Evolutionary conservation across 2,797 vertebrate genomes (phyloP).

Genomic region (Simalia tracyae): DNA sequence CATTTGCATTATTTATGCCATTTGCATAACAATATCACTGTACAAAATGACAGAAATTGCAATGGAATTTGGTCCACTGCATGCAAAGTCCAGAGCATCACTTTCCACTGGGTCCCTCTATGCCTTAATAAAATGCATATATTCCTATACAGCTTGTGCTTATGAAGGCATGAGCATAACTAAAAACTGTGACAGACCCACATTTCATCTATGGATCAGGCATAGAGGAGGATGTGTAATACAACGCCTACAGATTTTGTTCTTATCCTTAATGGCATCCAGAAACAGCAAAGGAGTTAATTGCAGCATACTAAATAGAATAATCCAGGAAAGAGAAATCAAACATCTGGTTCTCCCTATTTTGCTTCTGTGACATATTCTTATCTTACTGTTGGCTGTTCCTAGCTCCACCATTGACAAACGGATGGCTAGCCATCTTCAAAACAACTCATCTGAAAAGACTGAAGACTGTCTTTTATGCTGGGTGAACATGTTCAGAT

Average conservation of each 20-base stretch:
- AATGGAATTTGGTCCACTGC: neutral
- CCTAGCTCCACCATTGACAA: neutral
- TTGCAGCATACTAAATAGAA: neutral
- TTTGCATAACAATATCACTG: neutral
- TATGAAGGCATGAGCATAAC: neutral
- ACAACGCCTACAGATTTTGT: slow-evolving; percentile 24
- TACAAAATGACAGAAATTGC: neutral
- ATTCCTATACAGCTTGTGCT: neutral
- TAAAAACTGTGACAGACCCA: slow-evolving; percentile 10
- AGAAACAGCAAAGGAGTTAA: slow-evolving; percentile 13
- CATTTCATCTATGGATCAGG: slow-evolving; percentile 20
- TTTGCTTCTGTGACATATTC: neutral
- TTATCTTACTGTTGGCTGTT: neutral
- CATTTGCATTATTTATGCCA: neutral
- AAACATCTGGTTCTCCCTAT: neutral
- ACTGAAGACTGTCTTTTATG: neutral
- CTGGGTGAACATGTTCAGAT: neutral
- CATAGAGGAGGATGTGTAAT: slow-evolving; percentile 9
- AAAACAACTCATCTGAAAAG: neutral
- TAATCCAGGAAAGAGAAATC: neutral
- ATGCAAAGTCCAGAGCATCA: neutral
- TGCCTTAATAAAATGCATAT: neutral
- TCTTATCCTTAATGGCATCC: slow-evolving; percentile 11
- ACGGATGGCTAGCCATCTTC: neutral
- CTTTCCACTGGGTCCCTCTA: neutral